Percentiles rank a stretch among this genome's conserved stretches.
Conservation (phyloP, 1,140 invertebrate species). For the Papilio aristodemus region DNA sequence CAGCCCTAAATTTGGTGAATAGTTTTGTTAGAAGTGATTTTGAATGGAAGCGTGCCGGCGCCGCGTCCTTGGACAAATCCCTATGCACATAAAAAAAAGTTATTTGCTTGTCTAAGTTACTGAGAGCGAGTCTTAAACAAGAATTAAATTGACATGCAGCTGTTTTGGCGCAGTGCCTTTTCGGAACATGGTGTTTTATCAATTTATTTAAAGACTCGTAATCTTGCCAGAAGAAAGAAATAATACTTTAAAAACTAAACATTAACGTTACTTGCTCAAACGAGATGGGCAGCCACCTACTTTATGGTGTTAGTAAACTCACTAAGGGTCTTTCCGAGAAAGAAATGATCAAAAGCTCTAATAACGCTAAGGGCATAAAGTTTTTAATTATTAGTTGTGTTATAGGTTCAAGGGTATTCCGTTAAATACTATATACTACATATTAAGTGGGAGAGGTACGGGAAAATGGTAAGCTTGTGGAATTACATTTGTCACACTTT, state of each 20-base stretch:
- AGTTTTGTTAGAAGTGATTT: constrained; percentile 42
- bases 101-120: constrained; percentile 31
- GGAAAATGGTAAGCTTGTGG: background rate
- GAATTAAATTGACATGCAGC: constrained; percentile 21
- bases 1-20: constrained; percentile 40
- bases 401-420: too few species aligned
- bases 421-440: too few species aligned
- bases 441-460: too few species aligned
- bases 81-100: constrained; percentile 38
- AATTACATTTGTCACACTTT: background rate
- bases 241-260: too few species aligned
- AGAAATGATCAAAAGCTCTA: too few species aligned
- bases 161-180: background rate
- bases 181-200: background rate
- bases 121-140: constrained; percentile 17
- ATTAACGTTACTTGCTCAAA: too few species aligned
- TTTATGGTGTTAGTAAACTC: too few species aligned
- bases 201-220: background rate
- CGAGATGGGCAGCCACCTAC: too few species aligned
- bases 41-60: constrained; percentile 49
- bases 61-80: constrained; percentile 45
- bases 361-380: too few species aligned
- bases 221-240: background rate
- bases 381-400: too few species aligned
- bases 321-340: too few species aligned